Evolutionary conservation across 2,797 vertebrate species (phyloP).

Genomic region (Alauda arvensis): DNA sequence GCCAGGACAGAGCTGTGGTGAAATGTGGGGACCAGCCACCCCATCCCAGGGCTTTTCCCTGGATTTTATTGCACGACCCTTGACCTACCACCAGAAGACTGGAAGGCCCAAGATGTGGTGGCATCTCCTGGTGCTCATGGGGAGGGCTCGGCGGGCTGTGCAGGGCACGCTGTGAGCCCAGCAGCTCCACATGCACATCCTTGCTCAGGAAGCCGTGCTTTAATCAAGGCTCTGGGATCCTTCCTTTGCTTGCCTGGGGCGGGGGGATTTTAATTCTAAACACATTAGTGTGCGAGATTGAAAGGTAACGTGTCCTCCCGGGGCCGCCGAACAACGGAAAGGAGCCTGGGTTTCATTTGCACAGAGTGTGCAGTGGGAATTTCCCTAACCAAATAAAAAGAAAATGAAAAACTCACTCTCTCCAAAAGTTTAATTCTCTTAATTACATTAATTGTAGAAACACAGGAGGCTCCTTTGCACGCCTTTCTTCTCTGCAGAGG

Average conservation of each 20-base stretch:
- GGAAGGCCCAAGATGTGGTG: neutral
- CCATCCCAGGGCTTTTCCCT: neutral
- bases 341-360: constrained; percentile 78
- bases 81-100: neutral
- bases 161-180: neutral
- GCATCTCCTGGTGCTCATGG: neutral
- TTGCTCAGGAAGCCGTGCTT: constrained; percentile 58
- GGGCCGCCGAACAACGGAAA: constrained; percentile 66
- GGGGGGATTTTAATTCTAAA: constrained; percentile 69
- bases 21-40: neutral
- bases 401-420: constrained; percentile 75
- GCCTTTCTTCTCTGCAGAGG: neutral
- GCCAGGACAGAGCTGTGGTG: neutral
- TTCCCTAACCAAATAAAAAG: constrained; percentile 80
- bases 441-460: constrained; percentile 78
- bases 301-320: constrained; percentile 73
- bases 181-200: neutral
- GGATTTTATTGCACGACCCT: neutral
- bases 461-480: constrained; percentile 34
- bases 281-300: constrained; percentile 72
- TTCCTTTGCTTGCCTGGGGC: constrained; percentile 66
- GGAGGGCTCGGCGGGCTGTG: neutral
- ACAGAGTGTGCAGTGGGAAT: constrained; percentile 66
- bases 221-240: constrained; percentile 73
- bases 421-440: constrained; percentile 76